Percentiles rank a stretch among this genome's conserved stretches.
Evolutionary conservation across 2,888 invertebrate genomes (phyloP).

Genomic region (Cephus pygmeus): DNA sequence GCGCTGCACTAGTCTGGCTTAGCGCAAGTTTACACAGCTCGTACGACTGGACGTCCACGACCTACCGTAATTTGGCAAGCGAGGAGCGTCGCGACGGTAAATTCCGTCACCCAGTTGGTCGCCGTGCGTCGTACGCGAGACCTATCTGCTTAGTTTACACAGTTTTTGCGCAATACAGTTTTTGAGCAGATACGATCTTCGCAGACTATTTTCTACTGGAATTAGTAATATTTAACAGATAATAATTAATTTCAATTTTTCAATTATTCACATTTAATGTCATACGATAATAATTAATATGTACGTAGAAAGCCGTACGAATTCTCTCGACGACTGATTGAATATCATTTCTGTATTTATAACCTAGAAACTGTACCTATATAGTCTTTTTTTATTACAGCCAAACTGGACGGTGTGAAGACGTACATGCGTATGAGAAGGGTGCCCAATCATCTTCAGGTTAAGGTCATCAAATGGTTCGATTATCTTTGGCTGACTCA

Average conservation of each 20-base stretch:
- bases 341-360: background rate
- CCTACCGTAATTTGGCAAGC: background rate
- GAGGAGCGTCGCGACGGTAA: background rate
- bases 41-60: background rate
- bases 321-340: background rate
- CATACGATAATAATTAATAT: background rate
- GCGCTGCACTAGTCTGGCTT: background rate
- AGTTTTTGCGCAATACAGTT: background rate
- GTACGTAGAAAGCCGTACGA: background rate
- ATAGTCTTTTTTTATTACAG: conserved; percentile 68
- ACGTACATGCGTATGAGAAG: conserved; percentile 98
- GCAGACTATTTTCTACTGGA: background rate
- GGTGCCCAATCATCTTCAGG: conserved; percentile 94
- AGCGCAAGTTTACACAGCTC: background rate
- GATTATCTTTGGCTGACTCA: conserved; percentile 99
- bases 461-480: conserved; percentile 99
- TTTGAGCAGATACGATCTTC: background rate
- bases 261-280: background rate
- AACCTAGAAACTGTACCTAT: background rate
- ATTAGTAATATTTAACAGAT: background rate
- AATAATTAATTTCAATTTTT: background rate
- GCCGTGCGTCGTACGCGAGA: background rate
- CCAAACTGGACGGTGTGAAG: conserved; percentile 97
- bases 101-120: background rate
- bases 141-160: background rate